A percentile compares a stretch with the other conserved stretches of the same genome.
Evolutionary conservation across 2,797 vertebrate genomes (phyloP).

Genomic region (Babyrousa celebensis): DNA sequence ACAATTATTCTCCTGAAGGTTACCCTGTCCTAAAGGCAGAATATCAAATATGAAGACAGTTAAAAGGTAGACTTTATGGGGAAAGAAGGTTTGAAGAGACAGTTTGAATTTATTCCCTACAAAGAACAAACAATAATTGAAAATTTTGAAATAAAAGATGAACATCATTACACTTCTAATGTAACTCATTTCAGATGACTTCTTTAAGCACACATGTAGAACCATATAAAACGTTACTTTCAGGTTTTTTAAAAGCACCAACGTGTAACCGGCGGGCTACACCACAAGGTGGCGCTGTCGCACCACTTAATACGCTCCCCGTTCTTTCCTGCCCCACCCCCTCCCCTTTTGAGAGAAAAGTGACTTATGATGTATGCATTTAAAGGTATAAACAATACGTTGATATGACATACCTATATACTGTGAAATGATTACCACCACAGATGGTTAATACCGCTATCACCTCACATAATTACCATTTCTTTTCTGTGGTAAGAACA

Average conservation of each 20-base stretch:
- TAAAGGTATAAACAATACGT: neutral
- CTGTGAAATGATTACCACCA: neutral
- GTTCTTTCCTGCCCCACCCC: neutral
- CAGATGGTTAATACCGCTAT: neutral
- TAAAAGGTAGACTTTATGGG: constrained; percentile 27
- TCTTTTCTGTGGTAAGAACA: constrained; percentile 11
- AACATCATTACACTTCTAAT: neutral
- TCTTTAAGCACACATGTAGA: constrained; percentile 33
- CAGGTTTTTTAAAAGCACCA: constrained; percentile 38
- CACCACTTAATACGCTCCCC: neutral
- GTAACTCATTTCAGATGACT: constrained; percentile 44
- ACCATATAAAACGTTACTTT: constrained; percentile 38
- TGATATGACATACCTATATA: constrained; percentile 17
- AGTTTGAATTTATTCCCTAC: constrained; percentile 39
- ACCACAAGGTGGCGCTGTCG: constrained; percentile 76
- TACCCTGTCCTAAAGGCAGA: constrained; percentile 95
- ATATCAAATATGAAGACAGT: constrained; percentile 75
- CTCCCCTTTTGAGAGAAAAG: neutral
- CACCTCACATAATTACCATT: neutral
- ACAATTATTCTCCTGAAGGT: constrained; percentile 99
- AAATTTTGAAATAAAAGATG: constrained; percentile 44
- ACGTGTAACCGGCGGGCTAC: neutral
- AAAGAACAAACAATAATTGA: constrained; percentile 4
- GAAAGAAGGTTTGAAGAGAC: constrained; percentile 17
- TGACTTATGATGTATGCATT: neutral